These are phyloP conservation scores for Holotrichia oblita DNA, from an alignment of 1,140 invertebrate genomes.

Conservation along the genomic window DNA sequence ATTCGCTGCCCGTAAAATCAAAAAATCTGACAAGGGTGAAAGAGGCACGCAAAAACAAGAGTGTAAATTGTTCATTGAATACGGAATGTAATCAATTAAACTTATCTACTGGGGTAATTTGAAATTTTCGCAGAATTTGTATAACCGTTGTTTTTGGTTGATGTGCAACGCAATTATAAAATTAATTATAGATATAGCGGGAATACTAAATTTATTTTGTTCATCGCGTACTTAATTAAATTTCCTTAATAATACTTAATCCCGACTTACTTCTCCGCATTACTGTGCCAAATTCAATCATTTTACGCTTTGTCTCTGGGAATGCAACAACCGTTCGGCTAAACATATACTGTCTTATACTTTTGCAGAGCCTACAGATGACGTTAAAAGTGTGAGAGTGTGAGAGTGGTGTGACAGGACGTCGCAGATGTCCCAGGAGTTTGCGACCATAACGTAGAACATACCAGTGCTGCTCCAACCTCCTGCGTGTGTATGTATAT, in stretches of 20 bases:
- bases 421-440: neutral
- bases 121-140: conserved; percentile 20
- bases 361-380: neutral
- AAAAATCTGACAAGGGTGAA: conserved; percentile 16
- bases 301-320: neutral
- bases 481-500: neutral
- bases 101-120: conserved; percentile 31
- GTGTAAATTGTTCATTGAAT: conserved; percentile 35
- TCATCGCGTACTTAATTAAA: neutral
- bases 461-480: neutral
- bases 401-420: neutral
- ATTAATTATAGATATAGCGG: conserved; percentile 28
- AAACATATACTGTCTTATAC: neutral
- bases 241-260: conserved; percentile 5
- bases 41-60: conserved; percentile 20
- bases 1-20: conserved; percentile 23
- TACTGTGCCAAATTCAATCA: neutral
- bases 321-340: neutral
- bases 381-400: conserved; percentile 7
- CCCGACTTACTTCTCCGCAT: neutral
- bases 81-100: conserved; percentile 35
- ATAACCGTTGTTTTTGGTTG: conserved; percentile 15
- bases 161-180: conserved; percentile 25
- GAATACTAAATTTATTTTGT: neutral
- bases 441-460: neutral